Evolutionary conservation across 2,797 vertebrate species (phyloP), one percentile per base, ranked within the genome.

Genomic region (Pelobates cultripes): DNA sequence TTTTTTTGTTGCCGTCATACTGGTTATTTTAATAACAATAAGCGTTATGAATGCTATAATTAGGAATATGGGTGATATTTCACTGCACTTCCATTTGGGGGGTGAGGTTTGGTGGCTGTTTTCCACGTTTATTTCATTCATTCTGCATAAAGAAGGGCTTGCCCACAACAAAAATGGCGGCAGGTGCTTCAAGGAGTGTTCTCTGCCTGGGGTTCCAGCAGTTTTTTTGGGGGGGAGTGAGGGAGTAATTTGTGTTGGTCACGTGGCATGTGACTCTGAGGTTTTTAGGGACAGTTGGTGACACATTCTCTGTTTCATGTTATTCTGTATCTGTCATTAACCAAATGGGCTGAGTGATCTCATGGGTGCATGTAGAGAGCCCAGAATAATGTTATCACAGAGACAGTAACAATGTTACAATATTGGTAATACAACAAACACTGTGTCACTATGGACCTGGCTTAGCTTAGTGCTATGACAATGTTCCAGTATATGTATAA

Each of bases 321-420:
- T 28, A 28, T 28, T 28, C 28, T 28, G 28, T 28, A 28, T 28
- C 28, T 51, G 47, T 51, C 47, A 57, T 63, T 4, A 57, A 42
- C 47, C 10, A 15, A 41, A 3, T 47, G 42, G 15, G 15, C n/a
- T 45, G n/a, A 10, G 14, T 80, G 64, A 80, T 72, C 72, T 80
- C 79, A 80, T 74, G n/a, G 47, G 15, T 80, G 68, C 53, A 74
- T 80, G n/a, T 57, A 66, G 57, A 60, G 70, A 28, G 28, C 28
- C 8, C 63, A 47, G 73, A 44, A 6, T 10, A 51, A 51, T 6
- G 47, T 10, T 51, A 5, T 51, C 47, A 51, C 5, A 6, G 47
- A 51, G 5, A 51, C 10, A 51, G 47, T 51, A 10, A 10, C 47
- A 51, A 6, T 51, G 5, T 51, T 28, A 28, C 28, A 28, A 10